phyloP scores from a whole-genome alignment of 2,113 vertebrate genomes.

The Motacilla alba region DNA sequence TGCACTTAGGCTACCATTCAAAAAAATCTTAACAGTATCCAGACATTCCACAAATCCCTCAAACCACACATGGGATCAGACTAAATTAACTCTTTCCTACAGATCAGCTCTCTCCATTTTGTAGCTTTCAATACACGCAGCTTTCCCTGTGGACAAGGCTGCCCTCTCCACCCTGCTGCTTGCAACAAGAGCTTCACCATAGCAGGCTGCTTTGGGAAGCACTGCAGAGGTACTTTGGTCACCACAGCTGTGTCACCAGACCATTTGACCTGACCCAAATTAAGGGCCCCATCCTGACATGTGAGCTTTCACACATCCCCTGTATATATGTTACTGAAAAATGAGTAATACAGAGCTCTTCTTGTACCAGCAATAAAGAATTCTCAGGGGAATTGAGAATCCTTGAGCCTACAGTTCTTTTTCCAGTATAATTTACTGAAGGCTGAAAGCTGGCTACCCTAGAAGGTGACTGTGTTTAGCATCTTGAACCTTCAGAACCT shows the following conservation, averaged over 20 bases:
- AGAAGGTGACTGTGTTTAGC: neutral
- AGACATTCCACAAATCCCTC: neutral
- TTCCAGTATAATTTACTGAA: neutral
- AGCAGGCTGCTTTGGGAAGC: neutral
- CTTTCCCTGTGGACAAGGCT: neutral
- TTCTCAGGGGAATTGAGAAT: neutral
- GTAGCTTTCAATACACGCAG: neutral
- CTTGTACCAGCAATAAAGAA: neutral
- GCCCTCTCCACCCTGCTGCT: accelerated
- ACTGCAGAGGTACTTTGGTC: neutral
- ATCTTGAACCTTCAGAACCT: neutral
- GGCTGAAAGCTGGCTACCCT: neutral
- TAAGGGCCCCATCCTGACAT: neutral
- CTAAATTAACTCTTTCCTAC: neutral
- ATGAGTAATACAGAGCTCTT: neutral
- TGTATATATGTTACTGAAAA: neutral
- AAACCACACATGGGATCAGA: neutral
- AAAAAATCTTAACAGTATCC: neutral
- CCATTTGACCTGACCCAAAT: accelerated
- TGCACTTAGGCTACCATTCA: neutral
- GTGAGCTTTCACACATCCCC: neutral
- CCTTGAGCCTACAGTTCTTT: neutral
- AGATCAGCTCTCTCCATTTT: neutral
- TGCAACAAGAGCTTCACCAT: neutral
- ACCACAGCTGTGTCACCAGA: neutral